Conservation (phyloP, 2,797 vertebrate species). For the Prionace glauca region DNA sequence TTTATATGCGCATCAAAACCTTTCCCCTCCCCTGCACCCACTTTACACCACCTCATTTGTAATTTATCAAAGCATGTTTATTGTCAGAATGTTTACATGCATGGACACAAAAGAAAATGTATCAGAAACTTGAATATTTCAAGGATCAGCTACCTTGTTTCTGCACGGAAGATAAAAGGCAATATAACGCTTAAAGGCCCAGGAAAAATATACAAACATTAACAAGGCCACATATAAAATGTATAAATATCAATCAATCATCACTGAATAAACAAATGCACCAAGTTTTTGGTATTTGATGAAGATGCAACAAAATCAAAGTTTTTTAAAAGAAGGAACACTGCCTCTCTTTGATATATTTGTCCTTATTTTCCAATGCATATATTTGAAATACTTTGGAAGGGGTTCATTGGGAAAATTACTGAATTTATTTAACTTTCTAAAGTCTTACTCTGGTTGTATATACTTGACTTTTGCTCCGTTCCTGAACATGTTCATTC, state of each 20-base stretch:
- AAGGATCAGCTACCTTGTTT: not conserved
- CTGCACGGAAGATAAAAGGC: not conserved
- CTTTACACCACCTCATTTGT: not conserved
- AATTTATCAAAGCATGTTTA: constrained; percentile 13
- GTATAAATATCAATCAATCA: constrained; percentile 18
- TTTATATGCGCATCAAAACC: not conserved
- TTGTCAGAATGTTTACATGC: constrained; percentile 6
- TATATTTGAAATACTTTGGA: not conserved
- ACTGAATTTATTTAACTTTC: not conserved
- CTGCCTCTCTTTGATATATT: not conserved
- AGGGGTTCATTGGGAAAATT: not conserved
- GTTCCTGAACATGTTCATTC: not conserved
- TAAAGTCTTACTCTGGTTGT: not conserved
- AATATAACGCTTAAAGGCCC: not conserved
- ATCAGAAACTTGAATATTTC: not conserved
- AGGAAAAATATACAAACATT: constrained; percentile 3
- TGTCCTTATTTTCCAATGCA: not conserved
- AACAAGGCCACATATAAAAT: not conserved
- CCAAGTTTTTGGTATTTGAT: not conserved
- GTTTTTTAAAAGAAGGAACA: not conserved
- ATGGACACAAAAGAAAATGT: not conserved
- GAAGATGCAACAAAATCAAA: not conserved
- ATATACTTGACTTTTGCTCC: not conserved
- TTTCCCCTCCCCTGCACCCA: not conserved
- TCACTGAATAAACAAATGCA: not conserved